Base-by-base conservation (phyloP, 2,888 invertebrate genomes). In the Holacanthella duospinosa region DNA sequence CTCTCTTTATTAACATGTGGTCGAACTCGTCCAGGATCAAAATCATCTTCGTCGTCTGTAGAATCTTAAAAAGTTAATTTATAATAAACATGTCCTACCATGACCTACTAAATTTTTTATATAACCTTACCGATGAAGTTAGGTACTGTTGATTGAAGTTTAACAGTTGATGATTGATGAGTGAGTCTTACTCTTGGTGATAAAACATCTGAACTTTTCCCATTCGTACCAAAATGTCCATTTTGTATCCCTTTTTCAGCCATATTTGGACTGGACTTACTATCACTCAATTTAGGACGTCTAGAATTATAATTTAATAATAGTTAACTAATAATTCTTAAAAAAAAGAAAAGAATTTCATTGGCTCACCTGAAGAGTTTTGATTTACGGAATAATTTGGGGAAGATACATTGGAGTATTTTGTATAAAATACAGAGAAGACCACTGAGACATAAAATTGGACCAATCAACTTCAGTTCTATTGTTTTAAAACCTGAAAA, bases 381-480 rank as follows among this genome's bases (percentile, higher is more conserved):
- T 21, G 69, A 66, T 36, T 58, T 28, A 36, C 62, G 43, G 61
- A 71, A 68, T 54, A 71, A 61, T 26, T 66, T 58, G 1, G 72
- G 72, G 55, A 69, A 72, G 24, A 66, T 66, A 59, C 72, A 72
- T 24, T 68, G 67, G 25, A 72, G 58, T 60, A 72, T 68, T 66
- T 72, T 71, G 27, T 68, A 36, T n/a, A 68, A 56, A n/a, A 72
- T 66, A 53, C 68, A 68, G 9, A 59, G n/a, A 59, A 71, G 60
- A 48, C 72, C 72, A 61, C 69, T 58, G 27, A 69, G 12, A 58
- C 68, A 67, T 3, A 72, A 62, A 12, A 69, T 60, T 12, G 72
- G 72, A 29, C 72, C 72, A 48, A 72, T 71, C 54, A 72, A 48
- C 55, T 69, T 71, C 54, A 72, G 66, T 59, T 72, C 70, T 55